phyloP scores from a whole-genome alignment of 2,113 vertebrate genomes.

The Epinephelus fuscoguttatus region DNA sequence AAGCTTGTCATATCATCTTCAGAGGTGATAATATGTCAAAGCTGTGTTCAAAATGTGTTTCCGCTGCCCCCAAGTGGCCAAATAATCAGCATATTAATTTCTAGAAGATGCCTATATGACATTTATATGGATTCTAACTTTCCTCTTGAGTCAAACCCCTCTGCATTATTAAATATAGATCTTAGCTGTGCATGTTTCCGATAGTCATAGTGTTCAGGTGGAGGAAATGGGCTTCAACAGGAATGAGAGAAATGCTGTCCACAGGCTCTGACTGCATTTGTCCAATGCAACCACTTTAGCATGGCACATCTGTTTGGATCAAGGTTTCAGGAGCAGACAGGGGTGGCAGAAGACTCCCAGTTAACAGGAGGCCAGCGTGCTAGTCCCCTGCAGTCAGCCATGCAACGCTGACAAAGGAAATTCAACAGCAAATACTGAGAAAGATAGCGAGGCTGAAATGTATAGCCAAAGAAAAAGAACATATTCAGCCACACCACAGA shows the following conservation, averaged over 20 bases:
- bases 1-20: background rate
- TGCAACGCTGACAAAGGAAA: constrained; percentile 18
- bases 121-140: background rate
- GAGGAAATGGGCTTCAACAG: constrained; percentile 20
- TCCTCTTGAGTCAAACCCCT: background rate
- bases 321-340: constrained; percentile 49
- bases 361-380: constrained; percentile 46
- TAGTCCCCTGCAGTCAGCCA: constrained; percentile 34
- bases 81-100: background rate
- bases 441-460: background rate
- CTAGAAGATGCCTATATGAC: background rate
- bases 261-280: constrained; percentile 20
- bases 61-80: background rate
- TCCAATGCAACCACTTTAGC: constrained; percentile 38
- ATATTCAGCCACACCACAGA: constrained; percentile 5
- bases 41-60: background rate
- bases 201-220: constrained; percentile 1
- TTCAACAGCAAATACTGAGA: constrained; percentile 22
- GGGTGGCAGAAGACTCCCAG: constrained; percentile 46
- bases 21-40: background rate
- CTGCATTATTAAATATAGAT: background rate
- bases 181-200: constrained; percentile 11
- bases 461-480: background rate
- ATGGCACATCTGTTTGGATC: constrained; percentile 45
- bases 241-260: constrained; percentile 19